Base-by-base conservation (phyloP, 2,888 invertebrate species). In the Tenthredo notha region DNA sequence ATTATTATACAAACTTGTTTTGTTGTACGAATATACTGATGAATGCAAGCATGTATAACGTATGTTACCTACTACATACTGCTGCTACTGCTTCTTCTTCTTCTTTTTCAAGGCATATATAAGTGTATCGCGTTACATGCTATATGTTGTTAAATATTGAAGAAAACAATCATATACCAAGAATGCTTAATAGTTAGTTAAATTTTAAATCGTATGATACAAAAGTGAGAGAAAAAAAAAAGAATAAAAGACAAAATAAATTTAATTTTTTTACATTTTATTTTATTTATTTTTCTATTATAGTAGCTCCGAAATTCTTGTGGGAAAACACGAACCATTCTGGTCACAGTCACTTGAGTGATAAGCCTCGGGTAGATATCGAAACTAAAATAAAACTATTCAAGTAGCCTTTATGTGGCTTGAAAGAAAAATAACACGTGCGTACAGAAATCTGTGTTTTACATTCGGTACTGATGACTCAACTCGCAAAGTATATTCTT, bases 301-400 rank as follows among this genome's bases (percentile, higher is more conserved):
- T 21, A 12, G 61, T 2, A 12, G 1, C 61, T 12, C 25, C 10
- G 5, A 61, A 61, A 61, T 61, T 12, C 61, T 61, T 61, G 61
- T 61, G 61, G 61, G 61, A 25, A 61, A 25, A 61, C 61, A 61
- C 25, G 10, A 25, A 25, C 61, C 61, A 61, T 21, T 61, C 3
- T 61, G 25, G 61, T 61, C 61, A 61, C 61, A 61, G 61, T 25
- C 61, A 61, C 61, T 61, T 61, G 61, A 61, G 61, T 61, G 61
- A 61, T 61, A 61, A 61, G 61, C 25, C 25, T 61, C 3, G 12
- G 61, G 2, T 25, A 21, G 25, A 10, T 25, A 61, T 61, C 61
- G 61, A 61, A 61, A 61, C 61, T 61, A 61, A 61, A 61, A 61
- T 61, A 61, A 61, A 61, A 25, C 61, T 61, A 25, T 25, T 21